Conservation (phyloP, 2,113 vertebrate genomes). For the Odontesthes bonariensis region DNA sequence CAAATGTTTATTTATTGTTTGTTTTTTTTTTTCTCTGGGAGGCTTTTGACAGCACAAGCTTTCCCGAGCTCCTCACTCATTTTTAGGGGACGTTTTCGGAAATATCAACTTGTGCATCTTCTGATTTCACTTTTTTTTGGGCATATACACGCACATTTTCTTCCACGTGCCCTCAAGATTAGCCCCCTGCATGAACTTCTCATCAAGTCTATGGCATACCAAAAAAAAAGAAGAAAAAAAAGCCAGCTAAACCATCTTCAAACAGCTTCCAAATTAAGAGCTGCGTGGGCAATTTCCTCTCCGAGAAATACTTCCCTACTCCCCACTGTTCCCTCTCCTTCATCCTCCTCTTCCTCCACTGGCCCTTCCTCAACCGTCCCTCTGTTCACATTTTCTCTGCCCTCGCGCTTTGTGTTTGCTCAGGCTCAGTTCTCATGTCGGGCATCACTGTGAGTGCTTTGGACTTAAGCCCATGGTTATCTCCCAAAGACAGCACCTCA, state of each 20-base stretch:
- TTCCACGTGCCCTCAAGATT: conserved; percentile 26
- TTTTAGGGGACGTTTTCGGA: background rate
- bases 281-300: conserved; percentile 12
- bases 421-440: conserved; percentile 46
- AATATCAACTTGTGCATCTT: background rate
- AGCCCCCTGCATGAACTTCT: conserved; percentile 39
- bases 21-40: background rate
- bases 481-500: conserved; percentile 53
- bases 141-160: background rate
- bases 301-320: conserved; percentile 23
- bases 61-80: conserved; percentile 14
- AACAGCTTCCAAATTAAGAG: conserved; percentile 41
- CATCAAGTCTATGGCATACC: conserved; percentile 4
- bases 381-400: conserved; percentile 11
- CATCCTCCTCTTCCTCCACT: conserved; percentile 2
- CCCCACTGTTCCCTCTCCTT: background rate
- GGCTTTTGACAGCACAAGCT: conserved; percentile 9
- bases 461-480: conserved; percentile 59
- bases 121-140: background rate
- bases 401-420: conserved; percentile 32
- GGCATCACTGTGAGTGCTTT: conserved; percentile 45
- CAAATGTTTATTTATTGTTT: background rate
- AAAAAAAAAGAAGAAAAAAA: conserved; percentile 6
- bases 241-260: conserved; percentile 34
- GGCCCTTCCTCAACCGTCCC: conserved; percentile 30